Evolutionary conservation across 2,113 vertebrate species (phyloP), one percentile per base, ranked within the genome.

Genomic region (Hydrolagus affinis): DNA sequence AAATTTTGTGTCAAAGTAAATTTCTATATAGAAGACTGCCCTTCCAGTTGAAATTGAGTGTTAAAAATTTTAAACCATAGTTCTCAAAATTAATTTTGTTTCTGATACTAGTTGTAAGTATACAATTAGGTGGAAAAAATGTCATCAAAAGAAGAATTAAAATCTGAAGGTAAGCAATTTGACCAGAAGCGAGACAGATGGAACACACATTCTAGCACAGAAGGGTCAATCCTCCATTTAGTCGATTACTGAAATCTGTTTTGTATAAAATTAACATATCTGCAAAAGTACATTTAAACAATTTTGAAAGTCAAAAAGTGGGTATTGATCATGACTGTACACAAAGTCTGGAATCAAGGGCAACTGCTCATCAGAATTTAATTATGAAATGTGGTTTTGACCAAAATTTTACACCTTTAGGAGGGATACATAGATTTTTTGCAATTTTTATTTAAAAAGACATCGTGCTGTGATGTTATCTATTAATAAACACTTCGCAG

Each of bases 221-320:
- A 44, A 66, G 78, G 78, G 78, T 23, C 66, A 83, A 83, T 83
- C 78, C 78, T 83, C 62, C 60, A 83, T 30, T 66, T 66, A 83
- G 60, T 66, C 78, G 66, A 83, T 83, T 83, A 83, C 60, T 66
- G 78, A 83, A 83, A 28, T 83, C 62, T 83, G 73, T 75, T 83
- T 19, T 83, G 78, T 83, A 83, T 83, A 83, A 83, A 83, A 83
- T 83, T 83, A 83, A 83, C 77, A 83, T 83, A 83, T 83, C 60
- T 83, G 78, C 66, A 83, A 83, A 83, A 83, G 78, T 83, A 83
- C 78, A 83, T 83, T 68, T 83, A 83, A 9, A 83, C 78, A 83
- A 83, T 83, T 68, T 60, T 32, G 78, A 83, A 83, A 83, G 78
- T 83, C 78, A 83, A 83, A 73, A 83, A 83, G 60, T 66, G 78